Conservation (phyloP, 1,140 invertebrate species). For the Pseudachorutes palmiensis region DNA sequence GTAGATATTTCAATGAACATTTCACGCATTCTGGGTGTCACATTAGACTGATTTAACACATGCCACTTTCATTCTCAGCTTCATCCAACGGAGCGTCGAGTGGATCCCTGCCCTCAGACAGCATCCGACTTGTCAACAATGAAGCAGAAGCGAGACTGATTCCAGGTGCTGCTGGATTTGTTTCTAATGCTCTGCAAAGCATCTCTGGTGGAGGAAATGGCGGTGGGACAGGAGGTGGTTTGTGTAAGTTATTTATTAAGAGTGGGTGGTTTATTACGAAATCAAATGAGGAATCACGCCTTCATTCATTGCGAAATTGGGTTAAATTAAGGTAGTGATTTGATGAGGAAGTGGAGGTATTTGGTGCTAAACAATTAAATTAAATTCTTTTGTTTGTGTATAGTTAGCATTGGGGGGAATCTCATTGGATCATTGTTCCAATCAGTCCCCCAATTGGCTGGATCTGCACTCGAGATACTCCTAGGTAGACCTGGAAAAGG, state of each 20-base stretch:
- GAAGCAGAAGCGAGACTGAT: slow-evolving; percentile 26
- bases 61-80: neutral
- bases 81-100: neutral
- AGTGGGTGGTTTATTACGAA: too few species aligned
- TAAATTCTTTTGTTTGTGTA: too few species aligned
- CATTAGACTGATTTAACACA: neutral
- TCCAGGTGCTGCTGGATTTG: slow-evolving; percentile 22
- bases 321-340: too few species aligned
- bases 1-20: neutral
- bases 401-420: slow-evolving; percentile 6
- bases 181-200: slow-evolving; percentile 25
- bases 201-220: slow-evolving; percentile 19
- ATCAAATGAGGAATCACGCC: too few species aligned
- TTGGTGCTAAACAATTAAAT: too few species aligned
- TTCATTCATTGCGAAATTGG: too few species aligned
- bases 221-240: slow-evolving; percentile 15
- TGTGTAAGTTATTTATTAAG: too few species aligned
- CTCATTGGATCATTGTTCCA: slow-evolving; percentile 13
- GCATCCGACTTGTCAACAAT: slow-evolving; percentile 3
- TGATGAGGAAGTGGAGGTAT: too few species aligned
- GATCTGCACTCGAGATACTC: neutral
- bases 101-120: neutral
- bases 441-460: slow-evolving; percentile 14
- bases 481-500: neutral
- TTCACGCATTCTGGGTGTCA: neutral